Evolutionary conservation across 1,140 invertebrate genomes (phyloP).

Genomic region (Bathynomus jamesi): DNA sequence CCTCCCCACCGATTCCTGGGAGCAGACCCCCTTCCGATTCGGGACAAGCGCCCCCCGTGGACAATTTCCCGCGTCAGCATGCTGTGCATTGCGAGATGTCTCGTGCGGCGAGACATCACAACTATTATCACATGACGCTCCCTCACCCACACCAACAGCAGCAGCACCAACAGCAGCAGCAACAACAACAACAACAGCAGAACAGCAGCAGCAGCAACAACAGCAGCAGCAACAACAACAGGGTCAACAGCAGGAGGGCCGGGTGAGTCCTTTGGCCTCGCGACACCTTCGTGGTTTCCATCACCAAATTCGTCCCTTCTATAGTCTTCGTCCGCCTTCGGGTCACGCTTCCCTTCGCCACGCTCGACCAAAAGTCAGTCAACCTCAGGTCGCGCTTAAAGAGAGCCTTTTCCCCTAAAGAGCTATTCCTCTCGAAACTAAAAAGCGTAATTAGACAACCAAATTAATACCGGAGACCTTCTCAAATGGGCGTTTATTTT

Average conservation of each 20-base stretch:
- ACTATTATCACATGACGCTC: slow-evolving; percentile 19
- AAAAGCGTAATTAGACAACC: too few species aligned
- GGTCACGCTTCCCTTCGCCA: not conserved
- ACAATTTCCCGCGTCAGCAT: slow-evolving; percentile 26
- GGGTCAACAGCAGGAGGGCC: slow-evolving; percentile 6
- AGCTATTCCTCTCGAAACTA: too few species aligned
- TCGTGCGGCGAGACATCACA: slow-evolving; percentile 24
- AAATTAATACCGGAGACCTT: too few species aligned
- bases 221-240: slow-evolving; percentile 9
- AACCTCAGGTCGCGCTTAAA: not conserved
- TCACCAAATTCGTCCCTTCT: not conserved
- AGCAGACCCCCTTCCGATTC: slow-evolving; percentile 15
- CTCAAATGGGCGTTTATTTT: too few species aligned
- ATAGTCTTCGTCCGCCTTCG: not conserved
- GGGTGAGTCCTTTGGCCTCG: slow-evolving; percentile 14
- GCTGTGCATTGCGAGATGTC: slow-evolving; percentile 33
- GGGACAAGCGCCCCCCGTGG: slow-evolving; percentile 18
- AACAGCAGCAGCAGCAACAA: slow-evolving; percentile 11
- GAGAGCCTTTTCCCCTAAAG: too few species aligned
- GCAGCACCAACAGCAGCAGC: slow-evolving; percentile 3
- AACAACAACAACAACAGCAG: slow-evolving; percentile 17
- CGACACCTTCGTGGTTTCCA: not conserved
- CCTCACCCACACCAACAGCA: slow-evolving; percentile 7
- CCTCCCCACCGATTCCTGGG: slow-evolving; percentile 32
- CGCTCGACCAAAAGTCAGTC: not conserved